phyloP scores from a whole-genome alignment of 2,113 vertebrate genomes.

The Calidris pygmaea region DNA sequence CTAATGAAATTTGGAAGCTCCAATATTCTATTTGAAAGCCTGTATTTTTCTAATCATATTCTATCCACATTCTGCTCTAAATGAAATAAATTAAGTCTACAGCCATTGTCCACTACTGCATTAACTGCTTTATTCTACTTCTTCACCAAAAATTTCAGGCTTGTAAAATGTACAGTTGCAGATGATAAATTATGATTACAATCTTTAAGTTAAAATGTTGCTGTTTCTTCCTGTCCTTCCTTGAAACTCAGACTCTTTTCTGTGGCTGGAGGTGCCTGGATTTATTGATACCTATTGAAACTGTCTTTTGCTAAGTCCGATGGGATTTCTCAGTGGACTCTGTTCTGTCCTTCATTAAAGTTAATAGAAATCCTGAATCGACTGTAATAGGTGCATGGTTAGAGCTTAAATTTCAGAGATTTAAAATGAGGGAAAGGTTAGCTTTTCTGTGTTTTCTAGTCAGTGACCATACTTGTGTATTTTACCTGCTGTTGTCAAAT shows the following conservation, averaged over 20 bases:
- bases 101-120: neutral
- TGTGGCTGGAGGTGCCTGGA: neutral
- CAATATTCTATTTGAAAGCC: neutral
- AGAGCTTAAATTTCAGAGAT: neutral
- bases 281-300: neutral
- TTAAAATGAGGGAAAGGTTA: neutral
- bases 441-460: neutral
- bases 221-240: neutral
- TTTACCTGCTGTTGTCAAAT: neutral
- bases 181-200: neutral
- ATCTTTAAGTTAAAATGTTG: neutral
- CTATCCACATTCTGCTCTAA: neutral
- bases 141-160: neutral
- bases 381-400: neutral
- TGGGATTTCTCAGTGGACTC: neutral
- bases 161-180: neutral
- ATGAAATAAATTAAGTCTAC: neutral
- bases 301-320: neutral
- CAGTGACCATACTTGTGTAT: neutral
- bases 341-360: neutral
- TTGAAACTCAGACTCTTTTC: neutral
- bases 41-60: neutral
- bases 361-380: neutral
- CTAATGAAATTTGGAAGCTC: neutral
- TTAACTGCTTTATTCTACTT: neutral